These are phyloP conservation scores for Phenacoccus solenopsis DNA, from an alignment of 1,140 invertebrate genomes.

Conservation along the genomic window DNA sequence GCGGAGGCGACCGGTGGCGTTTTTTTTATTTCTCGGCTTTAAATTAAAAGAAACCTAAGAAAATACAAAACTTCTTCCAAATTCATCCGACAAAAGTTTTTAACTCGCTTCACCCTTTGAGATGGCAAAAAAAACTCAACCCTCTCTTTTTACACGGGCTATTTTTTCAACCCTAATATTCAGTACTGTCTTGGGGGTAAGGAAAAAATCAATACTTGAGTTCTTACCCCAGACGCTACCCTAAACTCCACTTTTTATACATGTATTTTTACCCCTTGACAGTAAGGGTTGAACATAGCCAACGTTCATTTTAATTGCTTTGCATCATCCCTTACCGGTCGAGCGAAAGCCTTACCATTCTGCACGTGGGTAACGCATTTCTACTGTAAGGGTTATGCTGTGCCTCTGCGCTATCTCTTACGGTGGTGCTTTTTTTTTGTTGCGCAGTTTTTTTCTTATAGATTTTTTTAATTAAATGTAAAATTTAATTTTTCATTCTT, in stretches of 20 bases:
- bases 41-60: conserved; percentile 10
- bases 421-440: neutral
- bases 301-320: conserved; percentile 17
- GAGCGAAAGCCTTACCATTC: conserved; percentile 14
- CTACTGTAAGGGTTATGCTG: neutral
- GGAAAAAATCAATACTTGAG: conserved; percentile 15
- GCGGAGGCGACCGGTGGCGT: neutral
- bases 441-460: neutral
- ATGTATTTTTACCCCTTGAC: conserved; percentile 9
- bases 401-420: neutral
- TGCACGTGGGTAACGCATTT: conserved; percentile 13
- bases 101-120: conserved; percentile 12
- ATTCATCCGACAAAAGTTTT: conserved; percentile 16
- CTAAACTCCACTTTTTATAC: conserved; percentile 14
- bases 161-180: conserved; percentile 17
- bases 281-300: conserved; percentile 15
- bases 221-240: conserved; percentile 12
- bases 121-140: conserved; percentile 7
- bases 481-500: neutral
- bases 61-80: conserved; percentile 15
- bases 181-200: conserved; percentile 10
- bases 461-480: neutral
- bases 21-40: conserved; percentile 1
- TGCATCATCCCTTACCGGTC: conserved; percentile 16
- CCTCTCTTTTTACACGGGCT: conserved; percentile 12